Base-by-base conservation (phyloP, 1,140 invertebrate species). In the Cydia fagiglandana region DNA sequence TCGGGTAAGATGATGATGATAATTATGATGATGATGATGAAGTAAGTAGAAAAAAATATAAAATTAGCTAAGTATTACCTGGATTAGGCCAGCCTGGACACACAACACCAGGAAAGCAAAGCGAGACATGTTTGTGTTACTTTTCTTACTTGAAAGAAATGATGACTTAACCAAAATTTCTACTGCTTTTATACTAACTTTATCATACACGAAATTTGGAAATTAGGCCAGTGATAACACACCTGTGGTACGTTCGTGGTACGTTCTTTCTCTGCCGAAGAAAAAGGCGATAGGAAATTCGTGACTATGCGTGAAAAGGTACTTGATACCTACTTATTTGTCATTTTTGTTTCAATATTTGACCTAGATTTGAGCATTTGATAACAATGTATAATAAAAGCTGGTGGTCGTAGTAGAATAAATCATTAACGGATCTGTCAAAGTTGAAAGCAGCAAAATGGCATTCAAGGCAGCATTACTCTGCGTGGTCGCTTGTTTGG, bases 41-140 rank as follows among this genome's bases (percentile, higher is more conserved):
- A n/a, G n/a, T n/a, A n/a, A n/a, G n/a, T n/a, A n/a, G 24, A 24
- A 0, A 34, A 30, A 30, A 30, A 30, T n/a, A n/a, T n/a, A 34
- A 6, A 34, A 17, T 56, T 17, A 4, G 2, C n/a, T n/a, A 56
- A 56, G 0, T 0, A 20, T 64, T 73, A 78, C 77, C 70, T 78
- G 77, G 30, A 76, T 76, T 1, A 78, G 70, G 47, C 70, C 70
- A 41, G 28, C 77, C 20, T 76, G 77, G 61, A 76, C 24, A 64
- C 77, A 78, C 7, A 76, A 20, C 5, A 76, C 74, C 2, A 78
- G n/a, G 24, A 78, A 74, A 6, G 73, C 28, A 34, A 78, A 70
- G 12, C 70, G 50, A 70, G 70, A 78, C 75, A 78, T 78, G 70
- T 74, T 24, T 76, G 47, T 61, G 10, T 12, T 9, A 61, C 10